Base-by-base conservation (phyloP, 2,113 vertebrate genomes). In the Oxyura jamaicensis region DNA sequence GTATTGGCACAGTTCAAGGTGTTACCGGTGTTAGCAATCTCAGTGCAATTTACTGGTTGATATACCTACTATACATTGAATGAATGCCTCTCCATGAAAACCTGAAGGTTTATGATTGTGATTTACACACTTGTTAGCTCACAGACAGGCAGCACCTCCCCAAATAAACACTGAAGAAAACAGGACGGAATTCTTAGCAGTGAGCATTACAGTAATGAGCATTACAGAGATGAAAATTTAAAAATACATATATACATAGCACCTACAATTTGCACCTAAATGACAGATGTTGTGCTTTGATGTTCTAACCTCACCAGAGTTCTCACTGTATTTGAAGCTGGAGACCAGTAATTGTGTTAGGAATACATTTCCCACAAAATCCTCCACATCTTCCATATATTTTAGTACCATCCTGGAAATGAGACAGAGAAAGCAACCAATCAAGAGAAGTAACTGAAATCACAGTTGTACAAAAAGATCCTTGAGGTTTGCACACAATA, bases 341-440 rank as follows among this genome's bases (percentile, higher is more conserved):
- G 53, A 99, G 98, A 88, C 99, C 98, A 50, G 95, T 97, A 91
- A 98, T 91, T 91, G 97, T 94, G 88, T 98, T 98, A 78, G 99
- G 99, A 97, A 99, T 90, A 97, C 99, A 99, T 97, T 99, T 99
- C 82, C 99, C 99, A 97, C 99, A 99, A 97, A 99, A 99, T 36
- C 99, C 99, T 86, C 99, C 99, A 89, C 99, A 99, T 97, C 98
- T 99, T 72, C 99, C 99, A 22, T 99, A 99, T 94, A 99, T 98
- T 98, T 99, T 99, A 90, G 98, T 98, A 87, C 99, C 99, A 52
- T 99, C 99, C 99, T 99, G 97, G 76, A 93, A 97, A 96, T 33
- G 8, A 67, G 44, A 96, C 46, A 94, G 18, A 95, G 12, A 81
- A 46, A 74, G 91, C 26, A 74, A 26, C 85, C 44, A 90, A 3